Conservation (phyloP, 2,113 vertebrate genomes). For the Anhinga rufa region DNA sequence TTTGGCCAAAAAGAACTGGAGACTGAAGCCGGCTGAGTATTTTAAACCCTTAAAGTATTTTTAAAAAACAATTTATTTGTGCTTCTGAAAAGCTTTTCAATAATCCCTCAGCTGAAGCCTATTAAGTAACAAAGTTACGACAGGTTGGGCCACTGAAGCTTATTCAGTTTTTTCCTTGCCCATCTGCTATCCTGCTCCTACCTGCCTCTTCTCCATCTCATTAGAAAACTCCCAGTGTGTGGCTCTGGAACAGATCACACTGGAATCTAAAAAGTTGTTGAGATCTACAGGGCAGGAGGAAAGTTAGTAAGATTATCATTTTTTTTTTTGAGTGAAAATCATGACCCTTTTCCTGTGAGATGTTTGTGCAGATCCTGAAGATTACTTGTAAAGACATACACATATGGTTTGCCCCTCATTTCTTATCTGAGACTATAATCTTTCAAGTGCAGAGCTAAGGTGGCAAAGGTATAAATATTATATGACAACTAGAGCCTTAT, state of each 20-base stretch:
- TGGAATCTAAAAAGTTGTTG: fast-evolving
- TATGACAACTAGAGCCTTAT: neutral
- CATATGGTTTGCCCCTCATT: neutral
- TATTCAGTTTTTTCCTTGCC: neutral
- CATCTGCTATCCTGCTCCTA: neutral
- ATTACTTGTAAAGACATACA: neutral
- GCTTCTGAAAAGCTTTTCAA: neutral
- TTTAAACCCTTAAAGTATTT: neutral
- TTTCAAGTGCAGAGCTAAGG: fast-evolving
- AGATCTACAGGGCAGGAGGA: neutral
- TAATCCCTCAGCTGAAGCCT: neutral
- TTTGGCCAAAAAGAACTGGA: neutral
- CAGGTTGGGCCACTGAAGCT: neutral
- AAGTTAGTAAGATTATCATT: neutral
- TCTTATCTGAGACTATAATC: neutral
- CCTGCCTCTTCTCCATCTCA: neutral
- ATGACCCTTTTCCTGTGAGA: neutral
- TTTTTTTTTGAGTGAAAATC: neutral
- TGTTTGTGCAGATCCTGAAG: neutral
- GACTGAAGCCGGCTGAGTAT: neutral
- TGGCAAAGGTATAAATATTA: neutral
- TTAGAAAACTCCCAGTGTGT: neutral
- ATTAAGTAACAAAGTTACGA: neutral
- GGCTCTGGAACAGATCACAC: neutral
- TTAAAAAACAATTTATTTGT: neutral